Evolutionary conservation across 2,888 invertebrate genomes (phyloP).

Genomic region (Melinaea menophilus): DNA sequence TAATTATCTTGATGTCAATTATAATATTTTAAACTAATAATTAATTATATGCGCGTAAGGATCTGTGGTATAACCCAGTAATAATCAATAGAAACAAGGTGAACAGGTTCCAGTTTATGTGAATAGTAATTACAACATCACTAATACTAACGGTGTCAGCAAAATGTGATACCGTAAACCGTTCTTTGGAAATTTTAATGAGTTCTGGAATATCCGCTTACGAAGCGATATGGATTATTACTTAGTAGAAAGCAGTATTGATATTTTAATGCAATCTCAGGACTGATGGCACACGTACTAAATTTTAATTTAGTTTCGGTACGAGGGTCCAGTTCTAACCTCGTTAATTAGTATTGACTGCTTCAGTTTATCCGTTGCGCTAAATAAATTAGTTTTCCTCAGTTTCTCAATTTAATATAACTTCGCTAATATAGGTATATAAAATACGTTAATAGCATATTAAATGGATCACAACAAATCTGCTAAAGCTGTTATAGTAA

Average conservation of each 20-base stretch:
- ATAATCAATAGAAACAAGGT: too few relatives aligned
- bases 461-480: not conserved
- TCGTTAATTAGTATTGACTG: slow-evolving; percentile 23
- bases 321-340: too few relatives aligned
- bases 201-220: slow-evolving; percentile 32
- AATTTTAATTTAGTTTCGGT: too few relatives aligned
- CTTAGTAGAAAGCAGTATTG: slow-evolving; percentile 42
- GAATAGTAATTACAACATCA: slow-evolving; percentile 24
- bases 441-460: not conserved
- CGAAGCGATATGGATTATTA: slow-evolving; percentile 43
- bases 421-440: not conserved
- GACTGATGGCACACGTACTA: slow-evolving; percentile 24
- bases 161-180: slow-evolving; percentile 18
- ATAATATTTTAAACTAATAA: too few relatives aligned
- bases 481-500: not conserved
- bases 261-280: slow-evolving; percentile 41
- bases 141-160: slow-evolving; percentile 23
- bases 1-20: not conserved
- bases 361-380: slow-evolving; percentile 10
- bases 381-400: slow-evolving; percentile 5
- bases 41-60: too few relatives aligned
- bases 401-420: not conserved
- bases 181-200: slow-evolving; percentile 17
- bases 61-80: too few relatives aligned
- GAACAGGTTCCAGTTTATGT: slow-evolving; percentile 7